Percentiles rank a stretch among this genome's conserved stretches.
These are phyloP conservation scores for Parnassius mnemosyne DNA, from an alignment of 2,888 invertebrate species.

Conservation along the genomic window DNA sequence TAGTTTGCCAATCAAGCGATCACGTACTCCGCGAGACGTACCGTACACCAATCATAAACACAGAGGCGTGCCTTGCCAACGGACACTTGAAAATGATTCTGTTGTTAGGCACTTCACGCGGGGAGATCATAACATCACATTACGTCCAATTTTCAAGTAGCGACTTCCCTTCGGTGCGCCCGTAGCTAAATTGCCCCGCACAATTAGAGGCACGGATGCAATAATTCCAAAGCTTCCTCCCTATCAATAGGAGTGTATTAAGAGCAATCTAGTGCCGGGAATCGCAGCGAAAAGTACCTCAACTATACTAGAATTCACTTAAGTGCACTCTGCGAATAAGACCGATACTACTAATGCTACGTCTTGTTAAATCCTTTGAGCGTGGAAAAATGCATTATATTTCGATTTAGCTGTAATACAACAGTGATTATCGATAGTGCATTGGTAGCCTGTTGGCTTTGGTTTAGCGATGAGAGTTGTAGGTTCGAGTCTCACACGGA, in stretches of 20 bases:
- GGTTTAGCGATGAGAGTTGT: too few relatives aligned
- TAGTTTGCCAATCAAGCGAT: too few relatives aligned
- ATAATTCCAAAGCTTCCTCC: conserved; percentile 64
- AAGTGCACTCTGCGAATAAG: conserved; percentile 34
- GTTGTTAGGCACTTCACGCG: conserved; percentile 20
- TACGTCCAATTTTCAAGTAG: conserved; percentile 34
- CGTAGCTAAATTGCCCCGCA: conserved; percentile 35
- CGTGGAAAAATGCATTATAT: not conserved
- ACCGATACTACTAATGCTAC: not conserved
- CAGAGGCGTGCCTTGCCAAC: conserved; percentile 1
- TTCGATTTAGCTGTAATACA: too few relatives aligned
- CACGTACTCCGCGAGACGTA: not conserved
- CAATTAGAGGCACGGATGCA: conserved; percentile 63
- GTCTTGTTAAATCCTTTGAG: not conserved
- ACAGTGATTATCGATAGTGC: too few relatives aligned
- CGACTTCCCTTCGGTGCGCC: conserved; percentile 32
- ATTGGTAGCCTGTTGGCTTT: too few relatives aligned
- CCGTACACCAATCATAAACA: not conserved
- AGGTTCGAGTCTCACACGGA: too few relatives aligned
- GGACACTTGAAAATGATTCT: conserved; percentile 13
- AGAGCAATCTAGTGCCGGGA: conserved; percentile 48
- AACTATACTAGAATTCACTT: conserved; percentile 35
- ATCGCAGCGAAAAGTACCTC: conserved; percentile 54
- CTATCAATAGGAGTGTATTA: conserved; percentile 45
- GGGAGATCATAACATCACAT: conserved; percentile 23